Percentiles rank a stretch among this genome's conserved stretches.
Evolutionary conservation across 2,113 vertebrate species (phyloP).

Genomic region (Dicaeum eximium): DNA sequence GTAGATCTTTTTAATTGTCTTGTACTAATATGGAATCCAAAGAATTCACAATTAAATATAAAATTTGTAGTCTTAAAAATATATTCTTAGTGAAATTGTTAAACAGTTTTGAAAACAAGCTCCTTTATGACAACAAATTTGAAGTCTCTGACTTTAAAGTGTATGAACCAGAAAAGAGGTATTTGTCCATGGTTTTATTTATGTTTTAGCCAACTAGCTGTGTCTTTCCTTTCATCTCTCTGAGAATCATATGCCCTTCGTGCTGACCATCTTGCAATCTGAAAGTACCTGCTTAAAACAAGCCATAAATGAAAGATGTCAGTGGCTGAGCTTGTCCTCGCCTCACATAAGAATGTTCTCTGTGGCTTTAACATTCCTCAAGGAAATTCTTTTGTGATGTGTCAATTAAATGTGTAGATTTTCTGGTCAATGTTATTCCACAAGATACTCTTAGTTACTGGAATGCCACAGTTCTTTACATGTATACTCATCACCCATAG

Average conservation of each 20-base stretch:
- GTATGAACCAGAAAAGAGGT: not conserved
- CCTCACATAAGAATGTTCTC: not conserved
- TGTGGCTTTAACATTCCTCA: not conserved
- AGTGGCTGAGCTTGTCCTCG: not conserved
- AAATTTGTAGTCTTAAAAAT: not conserved
- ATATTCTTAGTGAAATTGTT: not conserved
- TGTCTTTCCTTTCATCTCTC: not conserved
- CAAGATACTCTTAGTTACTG: not conserved
- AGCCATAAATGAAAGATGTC: not conserved
- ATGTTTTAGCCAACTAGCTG: not conserved
- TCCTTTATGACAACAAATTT: not conserved
- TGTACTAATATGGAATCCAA: not conserved
- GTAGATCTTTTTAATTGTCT: not conserved
- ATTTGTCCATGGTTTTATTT: not conserved
- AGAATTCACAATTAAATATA: not conserved
- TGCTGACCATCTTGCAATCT: not conserved
- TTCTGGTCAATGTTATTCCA: not conserved
- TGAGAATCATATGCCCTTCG: not conserved
- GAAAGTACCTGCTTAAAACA: not conserved
- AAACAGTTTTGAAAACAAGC: not conserved
- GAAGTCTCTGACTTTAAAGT: not conserved
- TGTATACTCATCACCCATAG: not conserved
- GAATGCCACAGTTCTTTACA: not conserved
- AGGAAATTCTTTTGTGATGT: not conserved
- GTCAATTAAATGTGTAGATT: not conserved